Percentiles rank a stretch among this genome's conserved stretches.
Evolutionary conservation across 2,888 invertebrate genomes (phyloP).

Genomic region (Caenorhabditis macrosperma): DNA sequence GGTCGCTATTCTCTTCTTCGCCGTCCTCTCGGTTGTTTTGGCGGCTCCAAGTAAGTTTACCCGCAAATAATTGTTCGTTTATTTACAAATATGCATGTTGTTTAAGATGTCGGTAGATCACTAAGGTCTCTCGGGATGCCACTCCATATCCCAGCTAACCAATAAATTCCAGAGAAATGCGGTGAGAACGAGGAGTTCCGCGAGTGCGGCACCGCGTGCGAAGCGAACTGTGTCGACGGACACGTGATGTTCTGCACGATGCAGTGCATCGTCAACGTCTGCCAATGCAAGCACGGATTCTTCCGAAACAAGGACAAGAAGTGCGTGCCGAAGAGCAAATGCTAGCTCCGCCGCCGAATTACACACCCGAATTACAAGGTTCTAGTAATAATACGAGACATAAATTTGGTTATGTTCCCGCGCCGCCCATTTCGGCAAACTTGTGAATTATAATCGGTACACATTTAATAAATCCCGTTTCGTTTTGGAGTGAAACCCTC

Average conservation of each 20-base stretch:
- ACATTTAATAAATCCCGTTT: no score
- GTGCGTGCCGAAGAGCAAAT: slow-evolving; percentile 45
- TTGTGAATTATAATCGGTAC: no score
- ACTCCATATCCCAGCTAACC: no score
- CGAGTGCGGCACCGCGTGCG: slow-evolving; percentile 49
- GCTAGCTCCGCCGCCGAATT: slow-evolving; percentile 10
- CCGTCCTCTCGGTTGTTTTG: no score
- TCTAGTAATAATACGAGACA: not conserved
- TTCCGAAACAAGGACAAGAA: slow-evolving; percentile 57
- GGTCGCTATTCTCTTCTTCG: no score
- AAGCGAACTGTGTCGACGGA: slow-evolving; percentile 48
- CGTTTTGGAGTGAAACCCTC: not conserved
- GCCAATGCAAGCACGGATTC: slow-evolving; percentile 55
- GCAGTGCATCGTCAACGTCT: slow-evolving; percentile 49
- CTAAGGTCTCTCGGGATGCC: no score
- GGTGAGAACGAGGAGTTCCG: slow-evolving; percentile 49
- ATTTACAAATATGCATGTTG: no score
- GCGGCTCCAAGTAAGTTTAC: no score
- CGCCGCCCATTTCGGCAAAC: no score
- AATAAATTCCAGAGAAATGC: slow-evolving; percentile 47
- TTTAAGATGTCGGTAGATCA: no score
- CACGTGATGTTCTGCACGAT: slow-evolving; percentile 57
- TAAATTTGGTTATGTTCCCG: slow-evolving; percentile 1
- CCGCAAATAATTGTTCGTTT: no score
- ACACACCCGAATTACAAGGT: not conserved